Evolutionary conservation across 1,140 invertebrate species (phyloP), one percentile per base, ranked within the genome.

Genomic region (Aphelinus certus): DNA sequence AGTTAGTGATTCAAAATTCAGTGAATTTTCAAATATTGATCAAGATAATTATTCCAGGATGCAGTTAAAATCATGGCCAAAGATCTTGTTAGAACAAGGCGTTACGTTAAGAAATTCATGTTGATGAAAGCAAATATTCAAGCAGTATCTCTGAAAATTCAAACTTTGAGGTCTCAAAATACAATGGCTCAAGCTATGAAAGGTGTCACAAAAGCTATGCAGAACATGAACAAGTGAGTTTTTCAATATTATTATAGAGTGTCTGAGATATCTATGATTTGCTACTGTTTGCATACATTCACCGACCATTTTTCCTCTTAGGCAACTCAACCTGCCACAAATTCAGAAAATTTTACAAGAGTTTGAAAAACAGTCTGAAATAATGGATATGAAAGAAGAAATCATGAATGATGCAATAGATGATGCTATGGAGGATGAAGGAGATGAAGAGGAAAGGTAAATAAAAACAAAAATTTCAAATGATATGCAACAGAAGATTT

Each of bases 301-400:
- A 26, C 26, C 26, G 26, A 49, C 69, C 64, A 7, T 70, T 10
- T 47, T 55, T 65, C 47, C 58, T 83, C 84, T 61, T 77, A 92
- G 95, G 60, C 94, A 99, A 90, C 85, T 99, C 80, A 99, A 99
- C 89, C 90, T 99, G 83, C 98, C 98, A 45, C 97, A 99, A 90
- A 99, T 99, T 83, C 98, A 99, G 87, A 97, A 96, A 85, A 99
- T 99, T 81, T 92, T 99, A 83, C 95, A 97, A 91, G 98, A 99
- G 84, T 99, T 99, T 91, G 98, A 99, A 88, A 99, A 98, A 82
- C 98, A 99, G 84, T 97, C 97, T 0, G 98, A 99, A 89, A 99
- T 99, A 74, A 99, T 99, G 98, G 98, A 99, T 85, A 99, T 99
- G 98, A 99, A 99, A 84, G 98, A 99, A 88, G 98, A 99, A 89